A percentile compares a stretch with the other conserved stretches of the same genome.
These are phyloP conservation scores for Euglossa dilemma DNA, from an alignment of 1,140 invertebrate genomes.

Conservation along the genomic window DNA sequence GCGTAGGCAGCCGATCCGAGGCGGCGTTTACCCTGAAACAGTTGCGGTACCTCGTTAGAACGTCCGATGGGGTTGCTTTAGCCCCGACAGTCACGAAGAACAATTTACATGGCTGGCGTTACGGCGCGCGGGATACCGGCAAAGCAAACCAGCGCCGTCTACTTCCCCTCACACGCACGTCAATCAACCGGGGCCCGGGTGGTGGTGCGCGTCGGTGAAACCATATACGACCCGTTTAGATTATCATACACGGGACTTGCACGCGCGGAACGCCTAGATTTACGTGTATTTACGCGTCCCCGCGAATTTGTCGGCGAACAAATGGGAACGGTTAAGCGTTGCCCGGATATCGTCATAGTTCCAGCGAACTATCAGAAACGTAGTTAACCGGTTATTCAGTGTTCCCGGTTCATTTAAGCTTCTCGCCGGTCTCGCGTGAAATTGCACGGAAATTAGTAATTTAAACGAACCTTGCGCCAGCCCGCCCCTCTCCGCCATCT, in stretches of 20 bases:
- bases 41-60: constrained; percentile 62
- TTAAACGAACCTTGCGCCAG: constrained; percentile 13
- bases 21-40: constrained; percentile 22
- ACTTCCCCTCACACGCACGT: constrained; percentile 58
- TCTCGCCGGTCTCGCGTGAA: constrained; percentile 18
- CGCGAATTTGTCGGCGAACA: constrained; percentile 53
- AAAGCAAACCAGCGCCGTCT: constrained; percentile 63
- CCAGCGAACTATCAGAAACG: constrained; percentile 47
- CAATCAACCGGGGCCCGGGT: constrained; percentile 54
- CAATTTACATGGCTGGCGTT: constrained; percentile 68
- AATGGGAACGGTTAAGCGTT: constrained; percentile 48
- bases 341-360: constrained; percentile 52
- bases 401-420: constrained; percentile 37
- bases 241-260: constrained; percentile 33
- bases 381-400: constrained; percentile 50
- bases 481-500: too few relatives aligned
- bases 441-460: constrained; percentile 16
- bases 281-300: constrained; percentile 49
- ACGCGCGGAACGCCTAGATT: constrained; percentile 32
- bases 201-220: constrained; percentile 41
- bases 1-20: neutral
- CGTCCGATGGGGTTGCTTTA: constrained; percentile 61
- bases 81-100: constrained; percentile 68
- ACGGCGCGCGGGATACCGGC: constrained; percentile 49
- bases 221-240: constrained; percentile 48